Base-by-base conservation (phyloP, 2,888 invertebrate species). In the Ormyrus labotus region DNA sequence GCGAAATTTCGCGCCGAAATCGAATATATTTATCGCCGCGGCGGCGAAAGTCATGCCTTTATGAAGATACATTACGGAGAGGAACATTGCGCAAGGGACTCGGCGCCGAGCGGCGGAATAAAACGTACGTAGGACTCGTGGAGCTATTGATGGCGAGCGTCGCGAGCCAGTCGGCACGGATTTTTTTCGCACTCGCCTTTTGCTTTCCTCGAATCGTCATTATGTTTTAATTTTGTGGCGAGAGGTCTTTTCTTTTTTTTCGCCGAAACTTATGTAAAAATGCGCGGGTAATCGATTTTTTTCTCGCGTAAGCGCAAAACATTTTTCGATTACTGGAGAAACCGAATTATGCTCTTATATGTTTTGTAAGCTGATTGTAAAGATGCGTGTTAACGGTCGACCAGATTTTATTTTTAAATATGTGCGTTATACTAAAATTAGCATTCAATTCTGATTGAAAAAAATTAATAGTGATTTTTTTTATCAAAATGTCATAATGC, bases 41-140 rank as follows among this genome's bases (percentile, higher is more conserved):
- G n/a, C 58, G 63, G 70, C 70, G 77, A 77, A 77, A 70, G 70
- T 60, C 45, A 48, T 61, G 65, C 19, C 64, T 63, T 61, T 55
- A 57, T 45, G 70, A 70, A 64, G 51, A 63, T 57, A 53, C 13
- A 48, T 65, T 74, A 57, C 51, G 51, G 55, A 57, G 45, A 8
- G 11, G 6, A 34, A 4, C 34, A 45, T 67, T 75, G 50, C 67
- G 5, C 10, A 67, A 75, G 10, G 34, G 34, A 2, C 6, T 48
- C 19, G 13, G 13, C 19, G 19, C n/a, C 34, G 9, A 45, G 50
- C 13, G 7, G 45, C 1, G 19, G 61, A n/a, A 8, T 50, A 51
- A 50, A 74, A 45, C 61, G 47, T 34, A 63, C 51, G 50, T 71
- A 34, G 51, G 61, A 61, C 53, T 51, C 19, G 34, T 4, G 34